Evolutionary conservation across 2,797 vertebrate genomes (phyloP), one percentile per base, ranked within the genome.

Genomic region (Micrastur ruficollis): DNA sequence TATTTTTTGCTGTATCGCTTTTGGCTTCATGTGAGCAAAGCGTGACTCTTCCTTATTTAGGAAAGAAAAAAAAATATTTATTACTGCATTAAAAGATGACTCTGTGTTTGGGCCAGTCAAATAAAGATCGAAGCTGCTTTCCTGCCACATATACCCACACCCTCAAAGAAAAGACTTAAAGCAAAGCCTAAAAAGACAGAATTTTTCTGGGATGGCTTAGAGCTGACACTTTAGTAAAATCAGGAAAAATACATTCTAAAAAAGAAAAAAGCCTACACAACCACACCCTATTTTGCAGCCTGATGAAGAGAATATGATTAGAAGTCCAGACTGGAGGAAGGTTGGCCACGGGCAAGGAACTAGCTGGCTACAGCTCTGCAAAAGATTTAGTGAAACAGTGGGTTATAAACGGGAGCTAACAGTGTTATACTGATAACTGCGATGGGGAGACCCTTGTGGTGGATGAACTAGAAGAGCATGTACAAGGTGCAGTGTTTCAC

Each of bases 351-450:
- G 74, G 27, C 7, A 17, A 82, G 44, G 49, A 44, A n/a, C 11
- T 29, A 65, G 27, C 38, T 81, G 44, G 10, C 52, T 89, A 65
- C 4, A 63, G 27, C 42, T 88, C 59, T 67, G 67, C 59, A 88
- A 50, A 72, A 46, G n/a, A 31, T 71, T 65, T n/a, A 79, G 20
- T 18, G 38, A 56, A 52, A 74, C 1, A 49, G 16, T 34, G 32
- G 22, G 17, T 76, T 36, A 11, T 26, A 31, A 82, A 65, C 22
- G 66, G 68, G 26, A 82, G 15, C 5, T 42, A 88, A 21, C 17
- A 56, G 36, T 19, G 22, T 53, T 0, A 0, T 40, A 32, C 14
- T 42, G 42, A 2, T 50, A 32, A 38, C 20, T 65, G n/a, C 1
- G 1, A 8, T 11, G 14, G 31, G 10, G 63, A 90, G 42, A 72